Evolutionary conservation across 2,113 vertebrate species (phyloP).

Genomic region (Burhinus bistriatus): DNA sequence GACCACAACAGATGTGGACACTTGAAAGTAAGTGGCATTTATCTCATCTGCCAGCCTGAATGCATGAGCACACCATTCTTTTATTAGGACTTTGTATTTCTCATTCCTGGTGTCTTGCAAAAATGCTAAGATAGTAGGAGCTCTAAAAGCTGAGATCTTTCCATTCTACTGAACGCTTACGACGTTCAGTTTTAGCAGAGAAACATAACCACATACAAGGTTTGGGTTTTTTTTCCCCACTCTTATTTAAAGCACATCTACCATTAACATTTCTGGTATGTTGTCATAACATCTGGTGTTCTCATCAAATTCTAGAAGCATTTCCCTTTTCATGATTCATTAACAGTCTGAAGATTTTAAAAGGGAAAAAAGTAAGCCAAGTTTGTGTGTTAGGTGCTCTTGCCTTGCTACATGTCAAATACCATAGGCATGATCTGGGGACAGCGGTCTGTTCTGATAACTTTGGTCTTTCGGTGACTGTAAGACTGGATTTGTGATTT

Average conservation of each 20-base stretch:
- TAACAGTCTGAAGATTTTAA: background rate
- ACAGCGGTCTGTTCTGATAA: background rate
- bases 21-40: background rate
- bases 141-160: background rate
- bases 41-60: background rate
- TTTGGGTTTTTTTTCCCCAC: background rate
- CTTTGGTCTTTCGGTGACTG: background rate
- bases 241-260: background rate
- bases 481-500: background rate
- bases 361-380: background rate
- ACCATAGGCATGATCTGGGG: rapidly evolving
- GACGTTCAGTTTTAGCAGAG: background rate
- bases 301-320: background rate
- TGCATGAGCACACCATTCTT: background rate
- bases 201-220: background rate
- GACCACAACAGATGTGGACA: background rate
- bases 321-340: background rate
- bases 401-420: background rate
- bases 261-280: rapidly evolving
- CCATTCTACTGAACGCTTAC: background rate
- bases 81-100: background rate
- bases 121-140: background rate
- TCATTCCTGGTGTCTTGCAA: background rate
- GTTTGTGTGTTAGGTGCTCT: background rate
- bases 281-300: background rate